Evolutionary conservation across 2,888 invertebrate genomes (phyloP), one percentile per base, ranked within the genome.

Genomic region (Apocheima hispidaria): DNA sequence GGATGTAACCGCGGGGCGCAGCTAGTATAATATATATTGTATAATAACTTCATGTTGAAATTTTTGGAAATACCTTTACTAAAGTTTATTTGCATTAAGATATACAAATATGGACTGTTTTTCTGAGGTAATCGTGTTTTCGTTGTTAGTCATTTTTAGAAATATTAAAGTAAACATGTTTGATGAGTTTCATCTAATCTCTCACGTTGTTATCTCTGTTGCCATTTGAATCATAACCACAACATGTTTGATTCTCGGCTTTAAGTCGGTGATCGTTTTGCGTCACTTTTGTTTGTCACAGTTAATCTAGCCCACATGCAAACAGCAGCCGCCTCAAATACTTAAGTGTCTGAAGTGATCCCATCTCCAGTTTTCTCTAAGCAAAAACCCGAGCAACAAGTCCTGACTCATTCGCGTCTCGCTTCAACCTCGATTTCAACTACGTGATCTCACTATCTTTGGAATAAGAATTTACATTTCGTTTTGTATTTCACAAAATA

Each of bases 301-400:
- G 30, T 38, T 46, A 51, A 38, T 53, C 46, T 36, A 23, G 23
- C 38, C 21, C 20, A 55, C 5, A 14, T 50, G 38, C 20, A 10
- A 7, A 46, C 14, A 44, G n/a, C 43, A 41, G 5, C 9, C 12
- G 48, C 43, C 33, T 53, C 20, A 36, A 21, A 50, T 38, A 30
- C 33, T 44, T 18, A 26, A 49, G 12, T 14, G 14, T 57, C 41
- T 53, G 28, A 51, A 51, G 36, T 49, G 46, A 54, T n/a, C 63
- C 65, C 66, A 68, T 65, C 68, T 69, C 71, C 68, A 73, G 74
- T 78, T 74, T 73, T 75, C 72, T 73, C 71, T 56, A 41, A 71
- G 70, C 72, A 75, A 77, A 77, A 79, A 77, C 64, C 69, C 68
- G 75, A 75, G 77, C 77, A 78, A 79, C 79, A 76, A 79, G 78